phyloP scores from a whole-genome alignment of 2,888 invertebrate species.

The Meiosimyza platycephala region DNA sequence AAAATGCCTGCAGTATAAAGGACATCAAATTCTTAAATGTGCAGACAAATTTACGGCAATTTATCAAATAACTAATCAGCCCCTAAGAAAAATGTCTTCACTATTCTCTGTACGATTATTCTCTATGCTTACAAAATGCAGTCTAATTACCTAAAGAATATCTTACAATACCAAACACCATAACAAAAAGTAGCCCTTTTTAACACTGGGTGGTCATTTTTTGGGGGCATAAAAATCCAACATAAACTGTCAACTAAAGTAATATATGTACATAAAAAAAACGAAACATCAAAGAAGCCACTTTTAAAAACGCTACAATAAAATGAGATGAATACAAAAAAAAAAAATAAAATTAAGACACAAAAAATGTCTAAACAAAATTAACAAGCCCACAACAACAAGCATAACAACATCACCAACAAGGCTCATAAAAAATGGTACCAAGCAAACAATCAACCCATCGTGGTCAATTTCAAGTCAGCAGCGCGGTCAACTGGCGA shows the following conservation, averaged over 20 bases:
- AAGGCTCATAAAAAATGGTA: constrained; percentile 44
- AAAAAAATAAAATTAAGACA: constrained; percentile 42
- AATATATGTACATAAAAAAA: constrained; percentile 49
- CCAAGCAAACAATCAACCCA: neutral
- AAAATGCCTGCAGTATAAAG: no score
- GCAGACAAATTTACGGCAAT: no score
- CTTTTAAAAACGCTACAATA: constrained; percentile 43
- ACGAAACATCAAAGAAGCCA: constrained; percentile 55
- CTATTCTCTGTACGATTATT: no score
- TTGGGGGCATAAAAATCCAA: constrained; percentile 3
- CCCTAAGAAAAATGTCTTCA: no score
- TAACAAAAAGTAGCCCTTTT: no score
- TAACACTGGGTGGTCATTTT: constrained; percentile 24
- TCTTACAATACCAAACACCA: no score
- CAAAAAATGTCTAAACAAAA: constrained; percentile 32
- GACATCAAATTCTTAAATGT: no score
- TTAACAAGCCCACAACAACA: constrained; percentile 51
- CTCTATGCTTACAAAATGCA: no score
- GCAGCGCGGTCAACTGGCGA: constrained; percentile 1
- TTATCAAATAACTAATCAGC: no score
- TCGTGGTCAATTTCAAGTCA: constrained; percentile 5
- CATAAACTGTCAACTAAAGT: constrained; percentile 55
- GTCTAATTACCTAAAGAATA: no score
- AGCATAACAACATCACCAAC: constrained; percentile 40
- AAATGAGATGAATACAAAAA: constrained; percentile 45